phyloP scores from a whole-genome alignment of 1,140 invertebrate genomes.

The Cardiocondyla obscurior region DNA sequence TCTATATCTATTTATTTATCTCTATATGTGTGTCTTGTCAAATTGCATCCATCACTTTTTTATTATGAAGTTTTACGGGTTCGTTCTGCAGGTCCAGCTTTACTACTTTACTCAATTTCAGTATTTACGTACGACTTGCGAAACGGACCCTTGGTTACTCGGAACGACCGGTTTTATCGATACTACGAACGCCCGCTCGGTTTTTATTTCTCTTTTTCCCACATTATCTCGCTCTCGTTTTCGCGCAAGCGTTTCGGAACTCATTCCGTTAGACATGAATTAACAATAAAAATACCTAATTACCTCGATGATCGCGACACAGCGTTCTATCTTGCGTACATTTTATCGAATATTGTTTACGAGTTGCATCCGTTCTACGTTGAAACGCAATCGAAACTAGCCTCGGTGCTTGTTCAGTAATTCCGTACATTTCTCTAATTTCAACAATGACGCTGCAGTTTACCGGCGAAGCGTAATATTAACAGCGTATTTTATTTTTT shows the following conservation, averaged over 20 bases:
- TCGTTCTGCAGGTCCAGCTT: conserved; percentile 29
- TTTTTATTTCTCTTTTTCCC: conserved; percentile 16
- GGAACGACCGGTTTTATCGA: conserved; percentile 37
- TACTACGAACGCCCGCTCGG: not conserved
- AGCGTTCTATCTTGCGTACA: not conserved
- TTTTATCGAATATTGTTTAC: not conserved
- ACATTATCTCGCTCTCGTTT: not conserved
- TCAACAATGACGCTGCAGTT: not conserved
- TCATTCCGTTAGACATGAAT: not conserved
- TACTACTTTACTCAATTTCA: conserved; percentile 24
- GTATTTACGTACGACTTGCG: conserved; percentile 36
- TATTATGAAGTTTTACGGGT: conserved; percentile 27
- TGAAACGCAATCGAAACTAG: not conserved
- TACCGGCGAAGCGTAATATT: not conserved
- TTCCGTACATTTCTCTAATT: not conserved
- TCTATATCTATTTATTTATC: not conserved
- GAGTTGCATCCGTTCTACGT: not conserved
- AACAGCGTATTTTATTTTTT: not conserved
- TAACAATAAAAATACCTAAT: not conserved
- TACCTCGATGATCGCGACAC: not conserved
- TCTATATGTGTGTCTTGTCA: not conserved
- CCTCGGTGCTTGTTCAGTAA: not conserved
- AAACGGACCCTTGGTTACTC: conserved; percentile 24
- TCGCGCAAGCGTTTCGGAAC: not conserved
- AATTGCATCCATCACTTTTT: conserved; percentile 41